Evolutionary conservation across 2,113 vertebrate genomes (phyloP).

Genomic region (Regulus satrapa): DNA sequence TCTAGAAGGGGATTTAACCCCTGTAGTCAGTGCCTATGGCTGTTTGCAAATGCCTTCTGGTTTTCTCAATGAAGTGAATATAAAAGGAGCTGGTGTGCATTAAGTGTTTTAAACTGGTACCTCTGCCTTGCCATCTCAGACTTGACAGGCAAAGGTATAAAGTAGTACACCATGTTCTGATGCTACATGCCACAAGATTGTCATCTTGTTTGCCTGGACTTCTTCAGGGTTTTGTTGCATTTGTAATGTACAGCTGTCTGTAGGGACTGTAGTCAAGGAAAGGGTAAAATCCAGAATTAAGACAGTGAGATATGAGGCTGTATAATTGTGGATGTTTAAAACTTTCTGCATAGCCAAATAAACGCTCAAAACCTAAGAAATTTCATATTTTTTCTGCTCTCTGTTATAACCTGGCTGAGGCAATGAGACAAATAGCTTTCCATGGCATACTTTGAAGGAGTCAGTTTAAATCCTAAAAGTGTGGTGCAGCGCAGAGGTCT

Average conservation of each 20-base stretch:
- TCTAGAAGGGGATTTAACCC: not conserved
- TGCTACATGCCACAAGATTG: accelerated
- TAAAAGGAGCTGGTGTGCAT: not conserved
- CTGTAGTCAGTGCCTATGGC: not conserved
- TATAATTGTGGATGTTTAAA: not conserved
- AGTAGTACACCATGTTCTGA: not conserved
- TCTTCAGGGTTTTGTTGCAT: not conserved
- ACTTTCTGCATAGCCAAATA: not conserved
- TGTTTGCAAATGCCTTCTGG: not conserved
- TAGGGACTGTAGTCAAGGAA: not conserved
- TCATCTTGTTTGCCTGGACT: not conserved
- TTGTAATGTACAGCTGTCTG: not conserved
- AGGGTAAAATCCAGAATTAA: not conserved
- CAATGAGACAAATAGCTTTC: not conserved
- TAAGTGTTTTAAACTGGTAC: not conserved
- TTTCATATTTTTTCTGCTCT: not conserved
- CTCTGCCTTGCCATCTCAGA: not conserved
- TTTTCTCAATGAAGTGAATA: not conserved
- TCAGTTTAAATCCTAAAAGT: not conserved
- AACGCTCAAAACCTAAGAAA: not conserved
- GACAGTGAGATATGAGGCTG: not conserved
- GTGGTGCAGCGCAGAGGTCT: accelerated
- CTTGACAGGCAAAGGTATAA: not conserved
- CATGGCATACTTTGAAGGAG: not conserved
- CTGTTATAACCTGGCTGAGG: not conserved